Conservation (phyloP, 1,140 invertebrate species). For the Drosophila quadrilineata region DNA sequence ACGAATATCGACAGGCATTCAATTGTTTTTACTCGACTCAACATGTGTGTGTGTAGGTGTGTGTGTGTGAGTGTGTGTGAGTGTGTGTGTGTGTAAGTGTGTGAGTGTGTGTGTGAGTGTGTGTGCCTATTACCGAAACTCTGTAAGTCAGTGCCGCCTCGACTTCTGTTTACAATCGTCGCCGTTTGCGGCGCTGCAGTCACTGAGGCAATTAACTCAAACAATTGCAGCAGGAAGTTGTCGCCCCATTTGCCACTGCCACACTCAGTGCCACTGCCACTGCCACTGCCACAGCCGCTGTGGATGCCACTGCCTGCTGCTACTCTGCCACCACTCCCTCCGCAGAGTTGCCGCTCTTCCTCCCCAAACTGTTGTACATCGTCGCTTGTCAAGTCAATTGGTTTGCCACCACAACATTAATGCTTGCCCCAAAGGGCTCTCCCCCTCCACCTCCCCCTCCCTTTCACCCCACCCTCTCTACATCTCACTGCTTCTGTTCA, state of each 20-base stretch:
- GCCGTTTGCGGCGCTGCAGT: constrained; percentile 35
- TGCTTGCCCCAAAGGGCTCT: no score
- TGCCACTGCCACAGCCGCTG: no score
- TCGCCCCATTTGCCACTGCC: constrained; percentile 46
- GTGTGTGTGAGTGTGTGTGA: neutral
- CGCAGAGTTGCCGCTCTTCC: neutral
- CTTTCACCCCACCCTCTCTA: neutral
- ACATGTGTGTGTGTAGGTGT: neutral
- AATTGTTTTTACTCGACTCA: no score
- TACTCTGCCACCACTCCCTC: neutral
- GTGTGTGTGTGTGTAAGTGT: neutral
- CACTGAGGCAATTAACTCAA: constrained; percentile 58
- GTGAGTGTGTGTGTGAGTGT: constrained; percentile 4
- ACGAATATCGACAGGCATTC: constrained; percentile 27
- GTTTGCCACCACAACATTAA: constrained; percentile 68
- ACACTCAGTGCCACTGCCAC: no score
- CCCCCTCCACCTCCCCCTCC: neutral
- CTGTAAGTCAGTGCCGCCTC: constrained; percentile 27
- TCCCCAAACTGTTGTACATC: neutral
- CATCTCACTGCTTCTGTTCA: neutral
- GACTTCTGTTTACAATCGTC: constrained; percentile 30
- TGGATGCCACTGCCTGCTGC: neutral
- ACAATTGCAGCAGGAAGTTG: constrained; percentile 65
- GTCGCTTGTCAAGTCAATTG: constrained; percentile 63
- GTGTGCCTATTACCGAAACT: constrained; percentile 34